Evolutionary conservation across 1,140 invertebrate species (phyloP).

Genomic region (Drosophila pseudoananassae): DNA sequence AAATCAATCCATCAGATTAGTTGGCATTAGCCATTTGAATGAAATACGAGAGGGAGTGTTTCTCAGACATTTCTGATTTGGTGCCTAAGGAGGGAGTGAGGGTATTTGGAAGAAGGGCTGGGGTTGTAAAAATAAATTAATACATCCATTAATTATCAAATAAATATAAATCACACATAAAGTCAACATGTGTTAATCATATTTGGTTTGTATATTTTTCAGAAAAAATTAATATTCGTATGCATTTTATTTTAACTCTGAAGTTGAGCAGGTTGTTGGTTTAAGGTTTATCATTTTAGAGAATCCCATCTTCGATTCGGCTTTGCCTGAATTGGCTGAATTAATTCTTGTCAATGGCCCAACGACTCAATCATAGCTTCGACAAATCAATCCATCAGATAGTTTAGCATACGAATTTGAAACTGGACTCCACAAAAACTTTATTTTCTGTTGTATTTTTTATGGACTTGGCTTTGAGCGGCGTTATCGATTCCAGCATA

Average conservation of each 20-base stretch:
- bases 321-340: no score
- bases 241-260: no score
- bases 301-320: slow-evolving; percentile 6
- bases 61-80: neutral
- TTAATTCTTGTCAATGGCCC: slow-evolving; percentile 52
- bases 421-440: slow-evolving; percentile 40
- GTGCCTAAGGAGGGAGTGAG: neutral
- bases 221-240: no score
- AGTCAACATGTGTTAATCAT: neutral
- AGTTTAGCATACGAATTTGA: slow-evolving; percentile 42
- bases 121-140: neutral
- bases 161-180: neutral
- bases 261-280: neutral
- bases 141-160: neutral
- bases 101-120: neutral
- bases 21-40: slow-evolving; percentile 49
- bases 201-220: neutral
- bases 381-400: slow-evolving; percentile 75
- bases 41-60: slow-evolving; percentile 32
- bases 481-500: slow-evolving; percentile 27
- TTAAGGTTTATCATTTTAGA: neutral
- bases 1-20: slow-evolving; percentile 60
- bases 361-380: slow-evolving; percentile 67
- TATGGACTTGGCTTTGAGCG: slow-evolving; percentile 49
- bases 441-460: slow-evolving; percentile 41